Conservation (phyloP, 2,113 vertebrate species). For the Zootoca vivipara region DNA sequence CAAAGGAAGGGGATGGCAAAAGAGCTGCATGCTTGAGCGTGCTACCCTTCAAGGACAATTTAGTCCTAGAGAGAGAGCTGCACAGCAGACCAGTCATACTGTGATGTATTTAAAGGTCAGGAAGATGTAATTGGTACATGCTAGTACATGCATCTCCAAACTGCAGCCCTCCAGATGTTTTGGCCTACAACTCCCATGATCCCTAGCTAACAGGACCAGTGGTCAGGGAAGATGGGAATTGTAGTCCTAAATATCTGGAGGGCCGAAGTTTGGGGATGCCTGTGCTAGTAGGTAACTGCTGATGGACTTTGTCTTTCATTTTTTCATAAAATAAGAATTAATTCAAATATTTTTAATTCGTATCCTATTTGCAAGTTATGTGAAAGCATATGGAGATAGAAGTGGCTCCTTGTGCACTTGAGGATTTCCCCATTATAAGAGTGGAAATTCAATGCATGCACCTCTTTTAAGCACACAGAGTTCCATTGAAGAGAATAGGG, state of each 20-base stretch:
- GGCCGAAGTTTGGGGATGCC: too few relatives aligned
- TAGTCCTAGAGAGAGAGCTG: not conserved
- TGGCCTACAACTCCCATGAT: too few relatives aligned
- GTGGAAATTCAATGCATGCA: not conserved
- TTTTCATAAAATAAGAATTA: constrained; percentile 2
- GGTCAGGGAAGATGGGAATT: too few relatives aligned
- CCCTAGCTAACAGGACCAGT: too few relatives aligned
- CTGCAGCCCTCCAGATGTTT: too few relatives aligned
- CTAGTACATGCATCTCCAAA: too few relatives aligned
- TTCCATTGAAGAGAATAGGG: not conserved
- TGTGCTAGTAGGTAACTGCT: not conserved
- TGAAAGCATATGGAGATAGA: not conserved
- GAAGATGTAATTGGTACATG: not conserved
- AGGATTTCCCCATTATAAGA: not conserved
- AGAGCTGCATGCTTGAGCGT: not conserved
- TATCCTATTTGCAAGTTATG: constrained; percentile 7
- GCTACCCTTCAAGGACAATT: not conserved
- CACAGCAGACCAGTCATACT: not conserved
- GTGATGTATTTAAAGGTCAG: not conserved
- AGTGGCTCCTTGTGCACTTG: not conserved
- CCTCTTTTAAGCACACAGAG: not conserved
- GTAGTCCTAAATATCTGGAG: too few relatives aligned
- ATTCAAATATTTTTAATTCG: not conserved
- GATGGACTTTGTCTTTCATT: not conserved
- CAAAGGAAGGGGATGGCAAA: not conserved